Percentiles rank a stretch among this genome's conserved stretches.
Conservation (phyloP, 2,888 invertebrate genomes). For the Neoitamus cyanurus region DNA sequence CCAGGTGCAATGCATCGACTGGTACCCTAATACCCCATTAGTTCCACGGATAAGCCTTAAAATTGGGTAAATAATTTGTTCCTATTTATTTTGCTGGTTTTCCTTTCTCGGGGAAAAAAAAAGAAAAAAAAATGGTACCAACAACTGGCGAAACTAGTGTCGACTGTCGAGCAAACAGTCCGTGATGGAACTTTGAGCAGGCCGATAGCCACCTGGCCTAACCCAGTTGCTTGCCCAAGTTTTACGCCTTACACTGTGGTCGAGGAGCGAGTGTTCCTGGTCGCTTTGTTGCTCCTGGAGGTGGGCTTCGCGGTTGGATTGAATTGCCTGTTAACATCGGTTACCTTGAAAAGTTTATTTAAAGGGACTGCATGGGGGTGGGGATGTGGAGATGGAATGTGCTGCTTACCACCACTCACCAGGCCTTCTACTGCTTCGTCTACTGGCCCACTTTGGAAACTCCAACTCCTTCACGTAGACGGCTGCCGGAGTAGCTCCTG, state of each 20-base stretch:
- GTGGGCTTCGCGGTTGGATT: not conserved
- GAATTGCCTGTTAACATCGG: not conserved
- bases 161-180: not conserved
- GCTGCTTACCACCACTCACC: not conserved
- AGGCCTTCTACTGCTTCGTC: not conserved
- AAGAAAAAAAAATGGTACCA: not conserved
- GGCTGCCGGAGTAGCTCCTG: not conserved
- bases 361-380: not conserved
- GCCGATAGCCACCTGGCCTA: not conserved
- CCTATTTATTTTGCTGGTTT: not conserved
- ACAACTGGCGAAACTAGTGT: not conserved
- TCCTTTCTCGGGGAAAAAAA: not conserved
- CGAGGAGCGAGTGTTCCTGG: not conserved
- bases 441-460: not conserved
- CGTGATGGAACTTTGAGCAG: not conserved
- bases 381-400: not conserved
- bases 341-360: conserved; percentile 31
- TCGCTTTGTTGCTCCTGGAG: not conserved
- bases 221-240: not conserved
- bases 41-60: not conserved
- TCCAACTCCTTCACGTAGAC: not conserved
- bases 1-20: not conserved
- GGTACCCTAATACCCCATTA: conserved; percentile 6
- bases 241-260: not conserved
- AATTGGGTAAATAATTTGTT: conserved; percentile 6